Base-by-base conservation (phyloP, 2,888 invertebrate species). In the Phlogophora meticulosa region DNA sequence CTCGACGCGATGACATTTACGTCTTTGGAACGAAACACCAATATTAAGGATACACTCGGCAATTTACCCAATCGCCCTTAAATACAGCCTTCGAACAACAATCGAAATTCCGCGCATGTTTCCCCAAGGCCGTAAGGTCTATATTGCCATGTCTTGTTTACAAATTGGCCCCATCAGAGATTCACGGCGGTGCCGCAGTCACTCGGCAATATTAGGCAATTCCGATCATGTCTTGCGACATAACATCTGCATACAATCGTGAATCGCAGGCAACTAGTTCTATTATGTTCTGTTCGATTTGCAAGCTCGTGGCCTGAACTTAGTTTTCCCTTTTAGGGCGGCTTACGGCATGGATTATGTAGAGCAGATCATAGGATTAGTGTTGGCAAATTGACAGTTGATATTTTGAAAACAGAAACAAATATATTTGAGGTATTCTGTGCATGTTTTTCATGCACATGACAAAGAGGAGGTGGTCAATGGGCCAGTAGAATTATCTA, bases 171-270 rank as follows among this genome's bases (percentile, higher is more conserved):
- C 73, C 75, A 84, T 93, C 88, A 91, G 71, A 89, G 86, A 93
- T 92, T 90, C 92, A 91, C 82, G 78, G 84, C 86, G 81, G 80
- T 81, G 79, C 81, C 13, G 78, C 66, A 72, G 65, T 72, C 84
- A 83, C 83, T 88, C 87, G 81, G 82, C 82, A 81, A 84, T 86
- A 86, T 90, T 89, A 89, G 88, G 91, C 86, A 90, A 93, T 91
- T 90, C 91, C 82, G 84, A 90, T 89, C 90, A 89, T 88, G 91
- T 81, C 84, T 91, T 91, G 87, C 89, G 86, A 86, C 89, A 90
- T 78, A 77, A 73, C 64, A 82, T 89, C 90, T 90, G 84, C 89
- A 91, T 90, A 91, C 89, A 90, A 90, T 90, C 80, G 87, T 81
- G 64, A 58, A 76, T 70, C 32, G 52, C 40, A 63, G 53, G 70